Evolutionary conservation across 2,797 vertebrate species (phyloP), one percentile per base, ranked within the genome.

Genomic region (Hipposideros larvatus): DNA sequence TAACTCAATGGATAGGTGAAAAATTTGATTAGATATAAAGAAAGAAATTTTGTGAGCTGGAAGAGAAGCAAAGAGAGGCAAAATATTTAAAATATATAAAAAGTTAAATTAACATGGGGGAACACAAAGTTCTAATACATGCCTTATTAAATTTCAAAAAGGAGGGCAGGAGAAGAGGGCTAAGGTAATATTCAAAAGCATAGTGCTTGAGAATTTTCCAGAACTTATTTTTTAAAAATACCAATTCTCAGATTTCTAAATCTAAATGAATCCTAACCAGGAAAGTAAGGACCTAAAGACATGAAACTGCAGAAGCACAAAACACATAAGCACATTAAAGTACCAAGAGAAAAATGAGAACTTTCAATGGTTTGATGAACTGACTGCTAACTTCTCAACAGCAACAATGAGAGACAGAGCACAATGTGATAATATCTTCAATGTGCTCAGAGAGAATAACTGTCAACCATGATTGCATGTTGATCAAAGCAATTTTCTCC

Each of bases 241-340:
- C 5, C 15, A 88, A 46, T 85, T 77, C 16, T 86, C 77, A 92
- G 46, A 88, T 79, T 92, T 66, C 71, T 89, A 82, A 79, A 87
- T 31, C 10, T 65, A 73, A 77, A 74, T 70, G 46, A 77, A 88
- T 92, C 18, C 31, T 91, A 92, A 90, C 34, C 37, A 88, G 43
- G 59, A 55, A 96, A 92, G 75, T 75, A 77, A 82, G 78, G 37
- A 78, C 31, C 80, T 87, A 85, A 16, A 41, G 11, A 77, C 8
- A 59, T 13, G 31, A 88, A 93, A 83, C 3, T 48, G n/a, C 28
- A 86, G 26, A 88, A 63, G 53, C 51, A 71, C 51, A 63, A 94
- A 89, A 70, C n/a, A 74, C 55, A 92, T n/a, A 94, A 79, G 73
- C n/a, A 21, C 41, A 90, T 87, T 89, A n/a, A 94, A 91, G 46